Percentiles rank a stretch among this genome's conserved stretches.
phyloP scores from a whole-genome alignment of 2,113 vertebrate genomes.

The Pleuronectes platessa region DNA sequence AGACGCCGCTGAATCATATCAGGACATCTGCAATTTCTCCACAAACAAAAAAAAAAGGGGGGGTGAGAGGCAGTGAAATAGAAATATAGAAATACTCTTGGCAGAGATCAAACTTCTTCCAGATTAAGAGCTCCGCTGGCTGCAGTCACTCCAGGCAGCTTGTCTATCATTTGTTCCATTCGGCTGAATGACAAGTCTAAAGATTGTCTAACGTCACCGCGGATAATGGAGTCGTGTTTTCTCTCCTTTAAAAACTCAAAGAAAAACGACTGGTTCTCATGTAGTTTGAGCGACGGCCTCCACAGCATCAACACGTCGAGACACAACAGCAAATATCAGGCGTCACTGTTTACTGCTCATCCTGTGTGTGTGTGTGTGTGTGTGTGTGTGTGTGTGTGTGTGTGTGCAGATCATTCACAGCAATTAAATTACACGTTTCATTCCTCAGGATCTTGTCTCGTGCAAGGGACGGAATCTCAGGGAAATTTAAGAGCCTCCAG shows the following conservation, averaged over 20 bases:
- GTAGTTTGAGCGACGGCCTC: constrained; percentile 22
- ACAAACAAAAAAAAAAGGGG: neutral
- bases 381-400: neutral
- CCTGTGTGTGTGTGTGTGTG: neutral
- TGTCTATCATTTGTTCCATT: constrained; percentile 64
- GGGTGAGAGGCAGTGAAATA: constrained; percentile 30
- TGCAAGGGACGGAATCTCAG: neutral
- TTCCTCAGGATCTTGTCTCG: neutral
- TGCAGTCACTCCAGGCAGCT: constrained; percentile 48
- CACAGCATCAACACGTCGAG: constrained; percentile 7
- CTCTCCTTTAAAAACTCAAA: constrained; percentile 32
- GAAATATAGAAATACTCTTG: constrained; percentile 44
- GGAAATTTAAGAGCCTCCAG: neutral
- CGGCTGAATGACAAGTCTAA: constrained; percentile 58
- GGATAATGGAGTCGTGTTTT: constrained; percentile 52
- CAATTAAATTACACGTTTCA: neutral
- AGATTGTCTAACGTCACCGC: constrained; percentile 57
- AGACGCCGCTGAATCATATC: constrained; percentile 63
- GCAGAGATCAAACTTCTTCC: constrained; percentile 51
- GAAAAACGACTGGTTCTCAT: constrained; percentile 44
- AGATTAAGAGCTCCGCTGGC: constrained; percentile 57
- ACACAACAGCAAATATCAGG: constrained; percentile 15
- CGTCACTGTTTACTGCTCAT: neutral
- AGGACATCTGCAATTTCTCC: constrained; percentile 60
- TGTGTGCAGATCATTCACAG: constrained; percentile 1